Base-by-base conservation (phyloP, 1,140 invertebrate genomes). In the Apis laboriosa region DNA sequence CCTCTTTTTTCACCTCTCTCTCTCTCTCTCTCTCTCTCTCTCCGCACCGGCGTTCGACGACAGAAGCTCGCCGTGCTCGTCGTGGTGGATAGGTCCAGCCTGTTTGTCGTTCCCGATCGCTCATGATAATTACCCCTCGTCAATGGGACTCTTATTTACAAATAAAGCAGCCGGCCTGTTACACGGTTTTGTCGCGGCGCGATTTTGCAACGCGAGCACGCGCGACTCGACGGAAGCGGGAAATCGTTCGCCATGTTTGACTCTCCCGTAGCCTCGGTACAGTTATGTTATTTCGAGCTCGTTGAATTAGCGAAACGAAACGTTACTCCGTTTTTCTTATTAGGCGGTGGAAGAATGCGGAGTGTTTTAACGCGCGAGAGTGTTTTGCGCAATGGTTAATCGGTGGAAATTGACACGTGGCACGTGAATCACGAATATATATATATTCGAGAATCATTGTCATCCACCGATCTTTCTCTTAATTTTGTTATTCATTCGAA, bases 161-260 rank as follows among this genome's bases (percentile, higher is more conserved):
- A 83, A 83, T 83, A 83, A 83, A 83, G 80, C 55, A 68, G 75
- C 51, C n/a, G 75, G 43, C 49, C 79, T 76, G 73, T 81, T 67
- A 53, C n/a, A 24, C 63, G 79, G 73, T 70, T 77, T 77, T 83
- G 66, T 68, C 66, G 66, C 55, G 55, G 66, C 49, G 64, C 64
- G 19, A 49, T 75, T 77, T 77, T 56, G 73, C 74, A 83, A 77
- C 58, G 51, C 63, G 72, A 58, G 72, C 72, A 83, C 66, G 75
- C 73, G 72, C 56, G 72, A 17, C 17, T 51, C 53, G 24, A 83
- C 64, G 79, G 63, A 76, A 76, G 24, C 73, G 53, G 63, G 53
- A 67, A 81, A 15, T 28, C 7, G 49, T 4, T 53, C 24, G 15
- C 60, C 28, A 55, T 72, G 53, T 73, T 64, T 53, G 9, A 51